These are phyloP conservation scores for Metalampra italica DNA, from an alignment of 2,888 invertebrate genomes.

Conservation along the genomic window DNA sequence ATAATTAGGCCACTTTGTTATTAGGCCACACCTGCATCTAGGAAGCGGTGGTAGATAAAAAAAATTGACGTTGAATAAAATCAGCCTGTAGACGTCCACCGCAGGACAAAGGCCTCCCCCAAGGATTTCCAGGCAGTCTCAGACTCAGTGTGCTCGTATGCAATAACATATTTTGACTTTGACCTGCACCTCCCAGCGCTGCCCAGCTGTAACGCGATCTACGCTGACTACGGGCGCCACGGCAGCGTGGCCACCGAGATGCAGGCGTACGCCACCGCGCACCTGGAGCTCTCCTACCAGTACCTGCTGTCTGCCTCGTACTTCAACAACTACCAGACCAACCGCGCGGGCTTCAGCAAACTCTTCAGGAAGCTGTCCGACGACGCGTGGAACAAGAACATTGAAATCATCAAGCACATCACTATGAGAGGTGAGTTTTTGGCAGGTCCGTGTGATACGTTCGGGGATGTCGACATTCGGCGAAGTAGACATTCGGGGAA, in stretches of 20 bases:
- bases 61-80: no score
- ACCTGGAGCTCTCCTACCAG: slow-evolving; percentile 86
- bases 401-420: slow-evolving; percentile 87
- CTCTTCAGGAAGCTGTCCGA: slow-evolving; percentile 86
- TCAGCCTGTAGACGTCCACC: no score
- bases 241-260: slow-evolving; percentile 58
- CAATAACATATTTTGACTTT: no score
- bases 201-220: slow-evolving; percentile 81
- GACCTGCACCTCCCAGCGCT: slow-evolving; percentile 35
- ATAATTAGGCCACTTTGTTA: no score
- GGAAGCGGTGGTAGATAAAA: no score
- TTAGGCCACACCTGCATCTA: no score
- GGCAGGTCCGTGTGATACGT: no score
- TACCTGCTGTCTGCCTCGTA: slow-evolving; percentile 86
- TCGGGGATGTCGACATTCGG: not conserved
- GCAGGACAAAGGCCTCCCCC: no score
- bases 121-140: no score
- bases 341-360: slow-evolving; percentile 86
- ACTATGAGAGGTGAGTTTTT: slow-evolving; percentile 82
- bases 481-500: no score
- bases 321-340: slow-evolving; percentile 86
- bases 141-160: no score
- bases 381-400: slow-evolving; percentile 84
- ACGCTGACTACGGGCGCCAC: slow-evolving; percentile 78
- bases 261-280: slow-evolving; percentile 79